Percentiles rank a stretch among this genome's conserved stretches.
Evolutionary conservation across 2,888 invertebrate genomes (phyloP).

Genomic region (Dioctria rufipes): DNA sequence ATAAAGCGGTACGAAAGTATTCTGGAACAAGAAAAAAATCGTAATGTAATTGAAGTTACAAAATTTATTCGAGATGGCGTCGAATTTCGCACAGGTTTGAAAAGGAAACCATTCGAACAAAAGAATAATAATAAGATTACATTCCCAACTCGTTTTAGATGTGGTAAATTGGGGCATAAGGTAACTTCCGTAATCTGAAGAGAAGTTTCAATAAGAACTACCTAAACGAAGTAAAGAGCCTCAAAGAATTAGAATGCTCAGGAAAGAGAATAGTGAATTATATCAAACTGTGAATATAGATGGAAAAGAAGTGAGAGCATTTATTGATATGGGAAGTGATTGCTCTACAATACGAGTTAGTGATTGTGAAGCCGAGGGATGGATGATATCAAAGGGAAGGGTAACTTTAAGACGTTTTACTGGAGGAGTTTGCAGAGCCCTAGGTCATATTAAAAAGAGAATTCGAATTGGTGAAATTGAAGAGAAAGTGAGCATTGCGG

Average conservation of each 20-base stretch:
- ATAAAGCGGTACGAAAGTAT: constrained; percentile 2
- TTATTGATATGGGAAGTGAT: not conserved
- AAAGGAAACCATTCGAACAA: too few relatives aligned
- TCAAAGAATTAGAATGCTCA: too few relatives aligned
- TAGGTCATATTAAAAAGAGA: not conserved
- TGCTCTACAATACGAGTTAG: not conserved
- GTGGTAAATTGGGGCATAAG: not conserved
- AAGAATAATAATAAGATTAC: too few relatives aligned
- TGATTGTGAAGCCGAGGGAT: too few relatives aligned
- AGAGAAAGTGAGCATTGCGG: not conserved
- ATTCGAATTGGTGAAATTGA: not conserved
- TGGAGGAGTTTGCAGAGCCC: not conserved
- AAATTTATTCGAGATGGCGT: not conserved
- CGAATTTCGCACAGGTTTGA: not conserved
- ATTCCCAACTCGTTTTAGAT: not conserved
- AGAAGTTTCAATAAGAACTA: too few relatives aligned
- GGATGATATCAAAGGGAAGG: not conserved
- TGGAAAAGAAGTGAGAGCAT: not conserved
- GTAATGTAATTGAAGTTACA: not conserved
- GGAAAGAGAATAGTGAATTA: not conserved
- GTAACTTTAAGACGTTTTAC: not conserved
- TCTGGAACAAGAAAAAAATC: not conserved
- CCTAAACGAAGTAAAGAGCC: too few relatives aligned
- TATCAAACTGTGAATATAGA: not conserved
- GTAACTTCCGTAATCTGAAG: not conserved